Base-by-base conservation (phyloP, 2,888 invertebrate genomes). In the Apodemia zela region DNA sequence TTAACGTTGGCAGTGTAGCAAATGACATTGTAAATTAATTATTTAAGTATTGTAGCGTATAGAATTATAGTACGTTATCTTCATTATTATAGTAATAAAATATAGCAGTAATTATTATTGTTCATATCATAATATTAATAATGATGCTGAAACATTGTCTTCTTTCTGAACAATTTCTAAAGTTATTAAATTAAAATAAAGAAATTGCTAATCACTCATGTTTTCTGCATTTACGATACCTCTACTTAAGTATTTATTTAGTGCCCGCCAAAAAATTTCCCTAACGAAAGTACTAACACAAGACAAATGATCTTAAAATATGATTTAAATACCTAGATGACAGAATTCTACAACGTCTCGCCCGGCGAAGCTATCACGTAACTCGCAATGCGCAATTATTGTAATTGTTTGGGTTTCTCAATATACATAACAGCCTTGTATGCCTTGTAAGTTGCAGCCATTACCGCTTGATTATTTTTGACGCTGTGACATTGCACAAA, bases 91-190 rank as follows among this genome's bases (percentile, higher is more conserved):
- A 88, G 88, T 78, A 80, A 83, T 85, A 85, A 83, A 82, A 81
- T 77, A 87, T 89, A 90, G 89, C 80, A 78, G 81, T 91, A 90
- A 90, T 89, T 90, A 93, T 93, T 93, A 93, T 93, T 92, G 93
- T 93, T 93, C 93, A 93, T 93, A 93, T 94, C 94, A 94, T 94
- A 89, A 94, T 94, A 87, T 83, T 87, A 94, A 94, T 83, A 79
- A 84, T 87, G 94, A 94, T 78, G 84, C 88, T 81, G 88, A 89
- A 89, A 84, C 85, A 90, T 94, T 94, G 94, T 94, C 94, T 94
- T 94, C 94, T 94, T 94, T 94, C 93, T 92, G 93, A 94, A 93
- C 92, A 92, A 94, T 95, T 95, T 95, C 94, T 95, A 95, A 95
- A 95, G 94, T 94, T 92, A 92, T 92, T 92, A 89, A 92, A 89